Evolutionary conservation across 1,140 invertebrate species (phyloP).

Genomic region (Teleopsis dalmanni): DNA sequence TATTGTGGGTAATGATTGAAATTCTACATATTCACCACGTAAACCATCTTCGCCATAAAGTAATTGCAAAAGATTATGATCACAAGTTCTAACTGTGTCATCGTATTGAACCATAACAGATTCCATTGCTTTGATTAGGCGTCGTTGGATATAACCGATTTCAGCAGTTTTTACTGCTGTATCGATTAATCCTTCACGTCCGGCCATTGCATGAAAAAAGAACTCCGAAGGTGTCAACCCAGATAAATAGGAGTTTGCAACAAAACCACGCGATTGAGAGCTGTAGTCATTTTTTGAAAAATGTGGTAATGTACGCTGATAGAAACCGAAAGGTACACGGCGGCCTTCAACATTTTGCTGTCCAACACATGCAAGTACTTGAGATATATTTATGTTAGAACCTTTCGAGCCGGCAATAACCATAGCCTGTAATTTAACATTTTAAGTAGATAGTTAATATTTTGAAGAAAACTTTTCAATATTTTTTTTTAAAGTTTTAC

Average conservation of each 20-base stretch:
- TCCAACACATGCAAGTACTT: slow-evolving; percentile 51
- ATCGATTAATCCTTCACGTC: slow-evolving; percentile 98
- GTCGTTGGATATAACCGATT: slow-evolving; percentile 96
- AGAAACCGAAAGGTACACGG: slow-evolving; percentile 96
- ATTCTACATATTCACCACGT: slow-evolving; percentile 89
- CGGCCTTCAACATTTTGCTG: slow-evolving; percentile 99
- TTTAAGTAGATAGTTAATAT: no score
- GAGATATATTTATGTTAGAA: slow-evolving; percentile 98
- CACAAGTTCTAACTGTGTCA: slow-evolving; percentile 86
- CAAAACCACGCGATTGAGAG: slow-evolving; percentile 94
- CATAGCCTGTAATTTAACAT: slow-evolving; percentile 90
- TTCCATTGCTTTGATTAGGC: slow-evolving; percentile 99
- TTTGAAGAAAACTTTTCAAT: no score
- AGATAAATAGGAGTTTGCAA: slow-evolving; percentile 97
- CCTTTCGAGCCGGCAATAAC: slow-evolving; percentile 97
- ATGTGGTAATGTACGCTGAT: slow-evolving; percentile 93
- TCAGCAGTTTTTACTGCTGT: slow-evolving; percentile 99
- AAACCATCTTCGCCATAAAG: slow-evolving; percentile 94
- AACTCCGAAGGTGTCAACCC: slow-evolving; percentile 96
- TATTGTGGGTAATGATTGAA: slow-evolving; percentile 85
- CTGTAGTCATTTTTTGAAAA: slow-evolving; percentile 99
- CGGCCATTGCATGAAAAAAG: slow-evolving; percentile 99
- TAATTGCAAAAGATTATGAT: slow-evolving; percentile 90
- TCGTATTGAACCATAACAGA: slow-evolving; percentile 97
- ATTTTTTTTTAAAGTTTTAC: no score